Conservation (phyloP, 2,113 vertebrate species). For the Pelecanoides urinatrix region DNA sequence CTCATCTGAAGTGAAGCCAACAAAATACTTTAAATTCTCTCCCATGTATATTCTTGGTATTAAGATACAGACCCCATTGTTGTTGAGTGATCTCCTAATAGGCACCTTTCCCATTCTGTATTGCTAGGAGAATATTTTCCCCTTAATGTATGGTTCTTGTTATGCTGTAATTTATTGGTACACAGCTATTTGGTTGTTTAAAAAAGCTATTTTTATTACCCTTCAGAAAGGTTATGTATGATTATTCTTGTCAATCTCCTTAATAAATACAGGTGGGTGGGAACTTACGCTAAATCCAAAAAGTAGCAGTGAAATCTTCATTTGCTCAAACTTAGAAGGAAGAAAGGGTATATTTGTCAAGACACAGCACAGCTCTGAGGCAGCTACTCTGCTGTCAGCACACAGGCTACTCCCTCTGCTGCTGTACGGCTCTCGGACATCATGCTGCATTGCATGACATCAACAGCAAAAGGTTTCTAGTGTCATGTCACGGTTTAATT, state of each 20-base stretch:
- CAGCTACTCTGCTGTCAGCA: neutral
- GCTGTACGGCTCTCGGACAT: neutral
- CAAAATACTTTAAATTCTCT: neutral
- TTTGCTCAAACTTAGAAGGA: neutral
- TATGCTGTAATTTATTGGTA: neutral
- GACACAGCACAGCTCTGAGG: neutral
- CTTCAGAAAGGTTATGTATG: neutral
- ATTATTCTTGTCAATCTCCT: neutral
- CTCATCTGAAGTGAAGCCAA: neutral
- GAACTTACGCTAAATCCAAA: neutral
- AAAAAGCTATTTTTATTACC: neutral
- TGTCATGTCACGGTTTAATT: neutral
- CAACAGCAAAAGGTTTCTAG: neutral
- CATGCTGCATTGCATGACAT: neutral
- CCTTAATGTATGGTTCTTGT: neutral
- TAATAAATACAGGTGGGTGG: neutral
- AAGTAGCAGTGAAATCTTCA: neutral
- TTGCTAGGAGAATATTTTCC: neutral
- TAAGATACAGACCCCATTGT: neutral
- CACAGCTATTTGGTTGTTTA: neutral
- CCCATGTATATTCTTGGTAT: neutral
- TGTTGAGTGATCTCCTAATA: neutral
- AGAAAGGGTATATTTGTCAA: neutral
- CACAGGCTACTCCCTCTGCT: neutral
- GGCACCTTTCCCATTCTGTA: neutral